phyloP scores from a whole-genome alignment of 2,113 vertebrate genomes.

The Pomatorhinus ruficollis region DNA sequence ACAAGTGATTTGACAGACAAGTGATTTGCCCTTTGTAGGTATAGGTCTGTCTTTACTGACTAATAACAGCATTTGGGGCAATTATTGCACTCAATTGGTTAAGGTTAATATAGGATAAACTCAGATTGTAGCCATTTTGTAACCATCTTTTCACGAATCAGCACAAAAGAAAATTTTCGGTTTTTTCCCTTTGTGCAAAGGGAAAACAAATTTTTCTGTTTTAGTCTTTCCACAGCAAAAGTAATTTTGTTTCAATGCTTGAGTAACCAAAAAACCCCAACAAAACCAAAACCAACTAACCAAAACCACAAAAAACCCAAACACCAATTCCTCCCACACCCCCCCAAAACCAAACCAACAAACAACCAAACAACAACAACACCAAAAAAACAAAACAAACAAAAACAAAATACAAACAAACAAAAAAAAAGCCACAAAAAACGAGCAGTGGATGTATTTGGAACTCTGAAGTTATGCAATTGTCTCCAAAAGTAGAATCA shows the following conservation, averaged over 20 bases:
- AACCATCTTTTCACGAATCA: not conserved
- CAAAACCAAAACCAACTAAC: not conserved
- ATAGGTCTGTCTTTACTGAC: not conserved
- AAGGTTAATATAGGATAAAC: not conserved
- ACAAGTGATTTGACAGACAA: not conserved
- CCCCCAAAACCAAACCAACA: too few relatives aligned
- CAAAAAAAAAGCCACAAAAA: not conserved
- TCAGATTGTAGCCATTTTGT: not conserved
- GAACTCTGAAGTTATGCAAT: not conserved
- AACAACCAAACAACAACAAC: not conserved
- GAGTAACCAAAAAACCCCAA: not conserved
- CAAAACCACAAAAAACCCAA: not conserved
- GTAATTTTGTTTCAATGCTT: not conserved
- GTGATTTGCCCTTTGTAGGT: not conserved
- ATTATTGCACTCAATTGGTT: not conserved
- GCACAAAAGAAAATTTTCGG: not conserved
- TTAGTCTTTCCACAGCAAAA: not conserved
- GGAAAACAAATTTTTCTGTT: not conserved
- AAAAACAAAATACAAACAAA: too few relatives aligned
- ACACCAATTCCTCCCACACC: not conserved
- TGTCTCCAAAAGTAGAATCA: not conserved
- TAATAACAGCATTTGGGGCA: not conserved
- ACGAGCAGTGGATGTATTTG: rapidly evolving
- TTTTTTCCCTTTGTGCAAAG: not conserved
- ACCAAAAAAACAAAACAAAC: not conserved